Evolutionary conservation across 64 coral and sea anemone genomes (phyloP), one percentile per base, ranked within the genome.

Genomic region (Pocillopora damicornis): DNA sequence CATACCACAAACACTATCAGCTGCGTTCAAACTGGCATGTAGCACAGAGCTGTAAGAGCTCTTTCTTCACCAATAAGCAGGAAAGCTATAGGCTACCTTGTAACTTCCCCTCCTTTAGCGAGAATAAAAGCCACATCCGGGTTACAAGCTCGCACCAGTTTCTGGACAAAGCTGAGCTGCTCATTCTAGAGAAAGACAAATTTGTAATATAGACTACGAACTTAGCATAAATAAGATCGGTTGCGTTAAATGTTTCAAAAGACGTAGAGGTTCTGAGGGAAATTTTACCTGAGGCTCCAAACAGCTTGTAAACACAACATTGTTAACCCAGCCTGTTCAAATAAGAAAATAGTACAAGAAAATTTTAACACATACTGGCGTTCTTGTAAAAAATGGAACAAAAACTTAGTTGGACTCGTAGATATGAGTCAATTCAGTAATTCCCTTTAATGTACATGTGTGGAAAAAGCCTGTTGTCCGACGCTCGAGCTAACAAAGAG

Each of bases 301-400:
- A 77, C 94, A 97, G 37, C 94, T 93, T 84, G 94, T 97, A 77
- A 97, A 97, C 25, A 97, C 94, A 82, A 93, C 79, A 79, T 97
- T 97, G 63, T 93, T 92, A 12, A 93, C 94, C 60, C 84, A 90
- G 35, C 94, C 94, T 97, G 83, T 56, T 26, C n/a, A 58, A 73
- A 81, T 78, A 76, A 9, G 35, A 45, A 65, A 88, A 16, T 45
- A 2, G 2, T 38, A 51, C 36, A 14, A 57, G 36, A 7, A 51
- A 51, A 51, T 2, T 51, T 51, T 7, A 1, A 51, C 42, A 51
- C 42, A 51, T 51, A 7, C 42, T 51, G 0, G 42, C 42, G 42
- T 51, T 51, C 42, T 51, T 51, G 42, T 51, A 51, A 51, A 51
- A 51, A 51, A 51, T 51, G 42, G 42, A 7, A 51, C 42, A 51